Evolutionary conservation across 2,797 vertebrate genomes (phyloP), one percentile per base, ranked within the genome.

Genomic region (Paramormyrops hopkinsi): DNA sequence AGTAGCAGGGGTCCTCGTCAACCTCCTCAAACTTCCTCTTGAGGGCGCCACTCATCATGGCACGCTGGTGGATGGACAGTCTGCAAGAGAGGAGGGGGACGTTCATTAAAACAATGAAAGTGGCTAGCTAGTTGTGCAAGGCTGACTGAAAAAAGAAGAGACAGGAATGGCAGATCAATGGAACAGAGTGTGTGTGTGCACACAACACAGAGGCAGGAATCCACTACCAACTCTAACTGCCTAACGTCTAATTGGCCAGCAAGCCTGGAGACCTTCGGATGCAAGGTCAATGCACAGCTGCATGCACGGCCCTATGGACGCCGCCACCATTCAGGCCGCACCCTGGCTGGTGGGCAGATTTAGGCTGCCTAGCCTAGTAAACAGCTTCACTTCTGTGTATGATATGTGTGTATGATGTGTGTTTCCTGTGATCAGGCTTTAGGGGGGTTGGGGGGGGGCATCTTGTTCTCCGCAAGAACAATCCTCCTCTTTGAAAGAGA

Each of bases 21-120:
- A 97, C 92, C 93, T 97, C 97, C 88, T 96, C 95, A 19, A 97
- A 97, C 94, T 98, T 99, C 93, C 98, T 97, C 94, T 99, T 99
- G 6, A 97, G 93, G 62, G 96, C 91, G 90, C 95, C 96, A 0
- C 96, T 96, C 98, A 99, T 99, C 94, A 94, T 95, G 93, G 92
- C 0, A 9, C 93, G 50, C 92, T 87, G 41, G 87, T 76, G 86
- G 89, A 62, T 88, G 9, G 37, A 91, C 85, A 90, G 89, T 95
- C 94, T 96, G 92, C 33, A 82, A 6, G 76, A 25, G 54, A 59
- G 19, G 19, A 22, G 54, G 41, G 46, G 41, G 44, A 50, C 0
- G 17, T 11, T 51, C 44, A 51, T 48, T 84, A 50, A 29, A 84
- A 65, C 17, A 17, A 41, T 1, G 37, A 76, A 17, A 76, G 33